Conservation (phyloP, 1,140 invertebrate genomes). For the Harlomillsia oculata region DNA sequence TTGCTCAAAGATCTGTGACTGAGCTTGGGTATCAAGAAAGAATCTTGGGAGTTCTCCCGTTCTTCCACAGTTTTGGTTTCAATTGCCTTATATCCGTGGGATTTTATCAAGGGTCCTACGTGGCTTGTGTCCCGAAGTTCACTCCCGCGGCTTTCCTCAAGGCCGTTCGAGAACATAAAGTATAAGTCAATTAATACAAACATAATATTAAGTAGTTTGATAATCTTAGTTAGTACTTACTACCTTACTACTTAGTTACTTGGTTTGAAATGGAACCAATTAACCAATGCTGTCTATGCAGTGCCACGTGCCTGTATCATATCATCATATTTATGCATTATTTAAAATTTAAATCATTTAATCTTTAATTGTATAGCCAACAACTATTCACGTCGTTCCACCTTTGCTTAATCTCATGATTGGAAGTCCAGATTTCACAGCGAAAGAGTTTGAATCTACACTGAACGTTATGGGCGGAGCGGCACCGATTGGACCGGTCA, state of each 20-base stretch:
- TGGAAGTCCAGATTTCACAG: conserved; percentile 50
- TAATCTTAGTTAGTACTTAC: too few species aligned
- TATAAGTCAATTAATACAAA: conserved; percentile 35
- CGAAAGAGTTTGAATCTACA: conserved; percentile 48
- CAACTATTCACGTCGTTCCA: conserved; percentile 42
- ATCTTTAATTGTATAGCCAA: conserved; percentile 19
- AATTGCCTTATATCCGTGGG: background rate
- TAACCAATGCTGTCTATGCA: too few species aligned
- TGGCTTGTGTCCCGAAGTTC: conserved; percentile 66
- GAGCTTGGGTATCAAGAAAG: conserved; percentile 16
- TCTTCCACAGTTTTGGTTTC: conserved; percentile 29
- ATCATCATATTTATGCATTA: too few species aligned
- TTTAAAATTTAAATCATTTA: conserved; percentile 1
- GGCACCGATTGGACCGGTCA: conserved; percentile 5
- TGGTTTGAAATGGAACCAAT: too few species aligned
- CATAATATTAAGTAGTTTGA: too few species aligned
- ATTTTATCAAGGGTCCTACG: conserved; percentile 52
- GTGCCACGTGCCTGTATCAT: too few species aligned
- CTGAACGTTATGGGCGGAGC: conserved; percentile 49
- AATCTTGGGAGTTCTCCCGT: conserved; percentile 21
- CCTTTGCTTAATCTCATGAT: conserved; percentile 56
- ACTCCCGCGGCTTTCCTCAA: conserved; percentile 55
- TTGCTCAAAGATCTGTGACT: background rate
- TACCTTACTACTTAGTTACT: too few species aligned
- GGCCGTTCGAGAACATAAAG: conserved; percentile 53